These are phyloP conservation scores for Engraulis encrasicolus DNA, from an alignment of 2,113 vertebrate species.

Conservation along the genomic window DNA sequence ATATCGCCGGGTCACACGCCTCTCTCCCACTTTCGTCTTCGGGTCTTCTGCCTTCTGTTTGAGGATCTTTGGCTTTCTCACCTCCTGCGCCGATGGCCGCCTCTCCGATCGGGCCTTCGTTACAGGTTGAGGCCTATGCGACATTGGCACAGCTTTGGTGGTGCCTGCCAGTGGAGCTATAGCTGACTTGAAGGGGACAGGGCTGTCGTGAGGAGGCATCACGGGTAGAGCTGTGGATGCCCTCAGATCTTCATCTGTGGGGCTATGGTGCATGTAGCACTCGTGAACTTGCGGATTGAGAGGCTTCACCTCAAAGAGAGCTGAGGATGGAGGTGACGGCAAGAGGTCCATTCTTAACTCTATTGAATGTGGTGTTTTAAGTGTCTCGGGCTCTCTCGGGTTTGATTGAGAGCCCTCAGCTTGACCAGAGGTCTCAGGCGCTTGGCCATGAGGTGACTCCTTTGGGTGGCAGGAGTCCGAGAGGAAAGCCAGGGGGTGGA, in stretches of 20 bases:
- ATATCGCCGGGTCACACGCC: neutral
- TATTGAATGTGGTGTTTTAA: neutral
- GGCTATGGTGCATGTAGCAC: neutral
- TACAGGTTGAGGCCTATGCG: constrained; percentile 49
- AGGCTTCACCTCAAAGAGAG: neutral
- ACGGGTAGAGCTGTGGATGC: neutral
- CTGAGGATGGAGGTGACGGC: neutral
- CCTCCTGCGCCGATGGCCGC: neutral
- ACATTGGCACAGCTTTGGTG: constrained; percentile 51
- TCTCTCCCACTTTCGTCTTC: neutral
- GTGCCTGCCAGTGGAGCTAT: constrained; percentile 68
- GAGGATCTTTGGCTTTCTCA: neutral
- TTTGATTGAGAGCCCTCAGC: neutral
- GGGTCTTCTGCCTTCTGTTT: neutral
- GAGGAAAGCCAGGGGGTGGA: neutral
- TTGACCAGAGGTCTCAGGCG: neutral
- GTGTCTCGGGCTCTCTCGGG: neutral
- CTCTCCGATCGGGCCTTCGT: constrained; percentile 40
- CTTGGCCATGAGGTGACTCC: neutral
- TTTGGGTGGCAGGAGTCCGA: neutral
- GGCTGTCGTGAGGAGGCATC: neutral
- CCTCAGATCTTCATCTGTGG: neutral
- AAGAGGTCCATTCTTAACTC: constrained; percentile 29
- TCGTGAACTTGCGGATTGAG: neutral
- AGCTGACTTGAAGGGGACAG: constrained; percentile 49